Base-by-base conservation (phyloP, 2,888 invertebrate genomes). In the Urechis unicinctus region DNA sequence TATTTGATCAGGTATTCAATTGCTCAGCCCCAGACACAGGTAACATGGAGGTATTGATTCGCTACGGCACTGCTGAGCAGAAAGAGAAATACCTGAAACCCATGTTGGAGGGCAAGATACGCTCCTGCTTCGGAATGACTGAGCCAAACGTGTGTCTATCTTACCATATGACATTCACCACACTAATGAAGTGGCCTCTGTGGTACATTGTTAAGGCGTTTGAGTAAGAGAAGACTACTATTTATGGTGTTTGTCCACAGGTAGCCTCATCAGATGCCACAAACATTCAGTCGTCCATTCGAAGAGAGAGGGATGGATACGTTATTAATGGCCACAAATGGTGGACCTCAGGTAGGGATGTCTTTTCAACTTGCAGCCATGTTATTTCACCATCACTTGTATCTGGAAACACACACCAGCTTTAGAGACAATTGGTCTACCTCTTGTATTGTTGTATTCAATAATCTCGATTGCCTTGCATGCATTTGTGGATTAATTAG, bases 21-120 rank as follows among this genome's bases (percentile, higher is more conserved):
- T 81, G 80, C 61, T 72, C 71, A 50, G 79, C 80, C 17, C 80
- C 80, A 2, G 80, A 80, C 63, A 81, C 80, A 4, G 80, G 80
- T 46, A 80, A 80, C 65, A 80, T 80, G 78, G 80, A 81, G 63
- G 79, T 79, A 13, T 63, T 80, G 26, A 72, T 80, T 22, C 74
- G 75, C 53, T 80, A 80, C 62, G 80, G 79, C 28, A 75, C 67
- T 9, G 72, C 71, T 43, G 71, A 75, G 57, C 80, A 80, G 64
- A 77, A 80, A 66, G 49, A 61, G 49, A 57, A 61, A 50, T 79
- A 75, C 74, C 63, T 80, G 47, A 56, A 56, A 25, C 79, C 79
- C 4, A 59, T 80, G 30, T 66, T 80, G 21, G 68, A 74, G 3
- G 80, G 79, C 6, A 64, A 71, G 56, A 78, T 78, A 5, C 48